These are phyloP conservation scores for Gadopsis bispinosus DNA, from an alignment of 2,797 vertebrate species.

Conservation along the genomic window DNA sequence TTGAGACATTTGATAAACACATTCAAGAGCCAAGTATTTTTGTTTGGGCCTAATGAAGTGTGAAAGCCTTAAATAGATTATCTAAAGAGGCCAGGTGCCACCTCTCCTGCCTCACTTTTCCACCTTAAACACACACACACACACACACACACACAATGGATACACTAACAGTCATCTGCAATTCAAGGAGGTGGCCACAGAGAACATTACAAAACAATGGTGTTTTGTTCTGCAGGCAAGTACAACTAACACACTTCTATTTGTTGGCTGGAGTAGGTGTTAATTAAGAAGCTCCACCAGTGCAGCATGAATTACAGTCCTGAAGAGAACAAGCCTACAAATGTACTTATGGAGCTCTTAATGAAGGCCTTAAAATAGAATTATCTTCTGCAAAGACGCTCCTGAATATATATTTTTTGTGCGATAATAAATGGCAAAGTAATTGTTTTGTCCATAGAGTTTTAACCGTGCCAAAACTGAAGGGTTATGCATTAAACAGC, in stretches of 20 bases:
- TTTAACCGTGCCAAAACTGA: slow-evolving; percentile 43
- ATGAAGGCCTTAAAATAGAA: slow-evolving; percentile 64
- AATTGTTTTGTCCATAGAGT: slow-evolving; percentile 54
- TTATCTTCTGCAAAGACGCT: slow-evolving; percentile 62
- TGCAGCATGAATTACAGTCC: slow-evolving; percentile 67
- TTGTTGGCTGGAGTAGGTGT: slow-evolving; percentile 73
- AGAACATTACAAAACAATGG: slow-evolving; percentile 65
- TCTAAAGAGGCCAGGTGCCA: slow-evolving; percentile 76
- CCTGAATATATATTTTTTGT: slow-evolving; percentile 52
- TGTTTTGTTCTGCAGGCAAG: slow-evolving; percentile 70
- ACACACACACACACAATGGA: slow-evolving; percentile 19
- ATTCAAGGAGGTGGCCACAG: slow-evolving; percentile 59
- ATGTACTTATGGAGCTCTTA: slow-evolving; percentile 61
- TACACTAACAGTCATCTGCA: slow-evolving; percentile 50
- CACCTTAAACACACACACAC: slow-evolving; percentile 27
- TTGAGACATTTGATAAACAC: slow-evolving; percentile 79
- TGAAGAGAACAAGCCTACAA: slow-evolving; percentile 69
- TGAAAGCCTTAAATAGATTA: slow-evolving; percentile 83
- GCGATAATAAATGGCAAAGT: slow-evolving; percentile 56
- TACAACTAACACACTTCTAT: slow-evolving; percentile 64
- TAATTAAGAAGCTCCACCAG: slow-evolving; percentile 77
- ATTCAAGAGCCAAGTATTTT: slow-evolving; percentile 76
- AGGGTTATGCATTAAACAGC: slow-evolving; percentile 50
- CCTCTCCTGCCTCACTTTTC: slow-evolving; percentile 35
- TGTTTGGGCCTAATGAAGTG: slow-evolving; percentile 78